Percentiles rank a stretch among this genome's conserved stretches.
phyloP scores from a whole-genome alignment of 2,113 vertebrate genomes.

The Syrmaticus mikado region DNA sequence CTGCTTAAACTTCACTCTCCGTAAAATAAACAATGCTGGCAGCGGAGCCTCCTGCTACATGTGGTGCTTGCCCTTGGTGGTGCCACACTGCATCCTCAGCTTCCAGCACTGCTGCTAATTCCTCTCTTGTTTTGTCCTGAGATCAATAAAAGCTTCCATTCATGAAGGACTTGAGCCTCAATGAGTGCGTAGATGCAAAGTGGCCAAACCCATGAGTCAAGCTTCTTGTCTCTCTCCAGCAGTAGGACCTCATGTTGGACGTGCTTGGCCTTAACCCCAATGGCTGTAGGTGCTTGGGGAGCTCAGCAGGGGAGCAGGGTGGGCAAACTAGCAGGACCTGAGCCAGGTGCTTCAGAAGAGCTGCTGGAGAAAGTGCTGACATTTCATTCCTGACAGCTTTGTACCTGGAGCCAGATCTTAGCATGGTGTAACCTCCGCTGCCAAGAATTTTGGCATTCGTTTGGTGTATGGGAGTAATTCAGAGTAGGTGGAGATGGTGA shows the following conservation, averaged over 20 bases:
- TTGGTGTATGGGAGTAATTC: neutral
- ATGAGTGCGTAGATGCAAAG: neutral
- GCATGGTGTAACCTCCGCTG: neutral
- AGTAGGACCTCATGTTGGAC: neutral
- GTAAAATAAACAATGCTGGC: neutral
- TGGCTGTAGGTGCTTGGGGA: neutral
- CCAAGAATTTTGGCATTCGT: neutral
- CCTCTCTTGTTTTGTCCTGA: neutral
- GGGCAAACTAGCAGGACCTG: neutral
- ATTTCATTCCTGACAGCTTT: neutral
- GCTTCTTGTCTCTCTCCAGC: neutral
- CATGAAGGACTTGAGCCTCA: neutral
- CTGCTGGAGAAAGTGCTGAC: neutral
- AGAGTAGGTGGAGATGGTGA: neutral
- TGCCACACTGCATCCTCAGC: neutral
- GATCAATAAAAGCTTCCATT: neutral
- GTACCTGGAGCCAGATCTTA: neutral
- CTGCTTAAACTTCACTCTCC: neutral
- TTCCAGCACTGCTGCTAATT: neutral
- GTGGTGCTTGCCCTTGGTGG: too few relatives aligned
- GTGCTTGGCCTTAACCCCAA: neutral
- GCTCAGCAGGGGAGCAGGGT: neutral
- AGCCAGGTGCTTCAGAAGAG: neutral
- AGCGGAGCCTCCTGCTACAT: neutral
- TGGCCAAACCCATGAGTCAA: neutral